Evolutionary conservation across 2,888 invertebrate genomes (phyloP).

Genomic region (Pheosia gnoma): DNA sequence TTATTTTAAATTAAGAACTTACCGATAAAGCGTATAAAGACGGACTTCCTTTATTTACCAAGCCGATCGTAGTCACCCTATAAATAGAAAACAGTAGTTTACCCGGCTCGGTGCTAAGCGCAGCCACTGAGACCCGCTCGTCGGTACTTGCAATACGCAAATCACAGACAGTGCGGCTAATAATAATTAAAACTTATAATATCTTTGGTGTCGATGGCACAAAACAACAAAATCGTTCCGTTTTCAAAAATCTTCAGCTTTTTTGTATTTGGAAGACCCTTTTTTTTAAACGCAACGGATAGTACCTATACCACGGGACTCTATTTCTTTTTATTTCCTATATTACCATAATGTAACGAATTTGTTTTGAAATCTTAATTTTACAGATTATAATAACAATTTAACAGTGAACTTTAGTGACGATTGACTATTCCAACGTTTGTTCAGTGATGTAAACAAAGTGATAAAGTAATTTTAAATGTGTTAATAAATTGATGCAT

Average conservation of each 20-base stretch:
- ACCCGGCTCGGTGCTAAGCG: conserved; percentile 38
- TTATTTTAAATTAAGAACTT: too few relatives aligned
- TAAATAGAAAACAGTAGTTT: conserved; percentile 58
- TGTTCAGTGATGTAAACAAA: conserved; percentile 28
- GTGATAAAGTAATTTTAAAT: conserved; percentile 20
- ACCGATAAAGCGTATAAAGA: not conserved
- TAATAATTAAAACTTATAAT: too few relatives aligned
- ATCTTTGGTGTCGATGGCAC: too few relatives aligned
- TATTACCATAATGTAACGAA: too few relatives aligned
- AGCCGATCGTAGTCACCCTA: conserved; percentile 41
- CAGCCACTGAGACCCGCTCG: conserved; percentile 12
- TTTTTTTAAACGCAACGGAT: too few relatives aligned
- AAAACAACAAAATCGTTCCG: too few relatives aligned
- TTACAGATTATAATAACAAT: not conserved
- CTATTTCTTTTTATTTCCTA: too few relatives aligned
- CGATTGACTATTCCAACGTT: conserved; percentile 18
- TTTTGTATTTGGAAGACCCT: too few relatives aligned
- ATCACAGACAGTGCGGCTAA: not conserved
- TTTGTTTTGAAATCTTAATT: not conserved
- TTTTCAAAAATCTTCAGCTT: too few relatives aligned
- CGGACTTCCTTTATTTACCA: conserved; percentile 26
- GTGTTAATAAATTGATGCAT: conserved; percentile 24
- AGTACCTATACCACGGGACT: too few relatives aligned
- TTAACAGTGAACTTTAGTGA: conserved; percentile 11
- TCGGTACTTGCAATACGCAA: conserved; percentile 10